phyloP scores from a whole-genome alignment of 1,140 invertebrate genomes.

The Drosophila lowei region DNA sequence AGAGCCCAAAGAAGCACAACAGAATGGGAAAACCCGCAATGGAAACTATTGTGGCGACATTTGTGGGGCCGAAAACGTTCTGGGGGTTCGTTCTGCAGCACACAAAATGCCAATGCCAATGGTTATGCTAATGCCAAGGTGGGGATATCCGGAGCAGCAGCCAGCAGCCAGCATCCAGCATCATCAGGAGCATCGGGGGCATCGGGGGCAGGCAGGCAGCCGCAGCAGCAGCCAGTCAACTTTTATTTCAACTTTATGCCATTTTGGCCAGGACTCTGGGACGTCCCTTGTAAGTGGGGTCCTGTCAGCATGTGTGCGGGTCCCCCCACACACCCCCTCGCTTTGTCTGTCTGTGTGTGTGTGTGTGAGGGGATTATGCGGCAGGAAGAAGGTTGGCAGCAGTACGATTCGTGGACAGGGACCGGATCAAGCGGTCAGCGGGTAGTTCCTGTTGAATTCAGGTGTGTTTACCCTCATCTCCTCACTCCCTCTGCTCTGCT shows the following conservation, averaged over 20 bases:
- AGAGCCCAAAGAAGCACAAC: constrained; percentile 25
- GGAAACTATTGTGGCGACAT: constrained; percentile 39
- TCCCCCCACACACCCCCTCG: too few species aligned
- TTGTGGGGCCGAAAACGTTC: constrained; percentile 33
- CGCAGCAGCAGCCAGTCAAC: constrained; percentile 53
- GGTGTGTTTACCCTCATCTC: constrained; percentile 15
- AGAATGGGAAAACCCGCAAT: neutral
- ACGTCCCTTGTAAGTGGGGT: constrained; percentile 53
- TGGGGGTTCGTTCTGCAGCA: constrained; percentile 23
- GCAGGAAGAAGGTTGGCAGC: constrained; percentile 4
- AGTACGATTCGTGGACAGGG: constrained; percentile 24
- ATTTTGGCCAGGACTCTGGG: constrained; percentile 54
- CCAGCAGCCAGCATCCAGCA: too few species aligned
- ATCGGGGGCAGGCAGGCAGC: constrained; percentile 5
- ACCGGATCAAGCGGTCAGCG: constrained; percentile 72
- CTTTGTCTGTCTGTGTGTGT: too few species aligned
- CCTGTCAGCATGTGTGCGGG: constrained; percentile 68
- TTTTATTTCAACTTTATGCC: constrained; percentile 78
- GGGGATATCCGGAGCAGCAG: constrained; percentile 20
- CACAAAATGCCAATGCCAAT: constrained; percentile 56
- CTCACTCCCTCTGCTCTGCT: too few species aligned
- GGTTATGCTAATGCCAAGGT: constrained; percentile 54
- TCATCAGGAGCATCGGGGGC: constrained; percentile 5
- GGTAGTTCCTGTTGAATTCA: constrained; percentile 58
- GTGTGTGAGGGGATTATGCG: constrained; percentile 74